phyloP scores from a whole-genome alignment of 2,888 invertebrate genomes.

The Choristoneura rosaceana region DNA sequence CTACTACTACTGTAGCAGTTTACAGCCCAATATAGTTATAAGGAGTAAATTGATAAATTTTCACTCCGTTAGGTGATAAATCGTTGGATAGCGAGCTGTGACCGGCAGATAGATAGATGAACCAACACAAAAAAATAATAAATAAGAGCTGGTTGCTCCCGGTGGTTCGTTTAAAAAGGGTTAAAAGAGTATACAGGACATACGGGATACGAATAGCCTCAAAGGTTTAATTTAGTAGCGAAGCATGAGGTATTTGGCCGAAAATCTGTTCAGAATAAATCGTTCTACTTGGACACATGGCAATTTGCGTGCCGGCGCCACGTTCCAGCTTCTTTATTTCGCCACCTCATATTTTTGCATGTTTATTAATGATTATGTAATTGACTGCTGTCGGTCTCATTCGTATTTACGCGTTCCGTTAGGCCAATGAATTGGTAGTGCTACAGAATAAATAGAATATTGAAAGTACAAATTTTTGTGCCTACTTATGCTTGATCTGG shows the following conservation, averaged over 20 bases:
- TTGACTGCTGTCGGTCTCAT: constrained; percentile 69
- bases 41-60: constrained; percentile 33
- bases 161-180: background rate
- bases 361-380: constrained; percentile 79
- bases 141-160: constrained; percentile 7
- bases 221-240: constrained; percentile 11
- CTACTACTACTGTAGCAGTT: no score
- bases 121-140: constrained; percentile 24
- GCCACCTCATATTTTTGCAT: constrained; percentile 72
- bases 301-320: constrained; percentile 57
- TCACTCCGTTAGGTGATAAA: constrained; percentile 34
- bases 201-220: background rate
- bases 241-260: constrained; percentile 58
- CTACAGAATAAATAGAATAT: background rate
- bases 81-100: constrained; percentile 21
- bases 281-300: constrained; percentile 48
- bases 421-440: constrained; percentile 42
- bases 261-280: constrained; percentile 68
- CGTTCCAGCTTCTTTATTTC: constrained; percentile 58
- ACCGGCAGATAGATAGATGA: constrained; percentile 33
- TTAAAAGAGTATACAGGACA: constrained; percentile 2
- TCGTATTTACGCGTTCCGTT: constrained; percentile 64
- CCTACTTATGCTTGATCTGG: background rate
- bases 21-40: constrained; percentile 18
- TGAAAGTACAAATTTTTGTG: background rate